Evolutionary conservation across 2,888 invertebrate genomes (phyloP), one percentile per base, ranked within the genome.

Genomic region (Drosophila barbarae): DNA sequence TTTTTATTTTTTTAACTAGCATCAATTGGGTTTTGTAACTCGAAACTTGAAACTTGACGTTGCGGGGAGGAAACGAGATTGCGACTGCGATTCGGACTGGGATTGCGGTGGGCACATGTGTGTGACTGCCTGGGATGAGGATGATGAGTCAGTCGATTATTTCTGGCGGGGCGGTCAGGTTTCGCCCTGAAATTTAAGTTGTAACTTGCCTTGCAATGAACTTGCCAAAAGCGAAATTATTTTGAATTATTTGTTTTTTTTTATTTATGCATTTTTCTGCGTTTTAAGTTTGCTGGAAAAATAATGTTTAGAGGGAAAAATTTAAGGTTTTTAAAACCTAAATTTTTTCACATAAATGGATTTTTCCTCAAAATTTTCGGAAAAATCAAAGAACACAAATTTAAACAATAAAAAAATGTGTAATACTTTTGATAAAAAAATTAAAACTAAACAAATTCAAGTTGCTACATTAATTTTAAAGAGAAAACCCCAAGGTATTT

Each of bases 1-100:
- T 68, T 73, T 42, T 41, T 8, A 13, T 13, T 13, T 32, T 46
- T 72, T 65, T 72, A 77, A 76, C 69, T 69, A 74, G 76, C 69
- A 68, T 64, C 76, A 77, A 76, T 78, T 78, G 80, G 56, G 71
- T 69, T 69, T 73, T 77, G 78, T 76, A 77, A 79, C 63, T 76
- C 39, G 67, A 78, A 66, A 79, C 61, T 77, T 46, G 67, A 77
- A 64, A 79, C 73, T 53, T 38, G 59, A 52, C 41, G 10, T 53
- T n/a, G 50, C 55, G 56, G 52, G 56, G 56, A 52, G 42, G 21
- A n/a, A 44, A 38, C 8, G 21, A 30, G 52, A 30, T 23, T 56
- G 42, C 5, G 34, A 49, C 5, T 39, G 41, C 41, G 30, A 47
- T 9, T 23, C 15, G 3, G 23, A 54, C 2, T 47, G 54, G 9